phyloP scores from a whole-genome alignment of 1,140 invertebrate species.

The Hylaeus volcanicus region DNA sequence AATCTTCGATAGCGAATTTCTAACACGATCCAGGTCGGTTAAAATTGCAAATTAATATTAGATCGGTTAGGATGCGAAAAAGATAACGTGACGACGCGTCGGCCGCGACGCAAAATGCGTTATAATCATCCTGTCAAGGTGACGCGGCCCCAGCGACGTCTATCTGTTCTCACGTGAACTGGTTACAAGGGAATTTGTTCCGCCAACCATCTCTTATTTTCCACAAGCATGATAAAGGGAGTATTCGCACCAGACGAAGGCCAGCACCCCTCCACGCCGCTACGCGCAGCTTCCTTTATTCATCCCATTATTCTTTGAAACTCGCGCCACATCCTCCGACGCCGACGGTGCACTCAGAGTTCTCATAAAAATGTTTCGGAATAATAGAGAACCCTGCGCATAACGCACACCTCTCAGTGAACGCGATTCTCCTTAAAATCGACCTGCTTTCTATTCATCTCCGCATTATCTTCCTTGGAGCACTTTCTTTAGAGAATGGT shows the following conservation, averaged over 20 bases:
- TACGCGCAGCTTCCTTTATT: conserved; percentile 35
- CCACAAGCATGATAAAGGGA: conserved; percentile 29
- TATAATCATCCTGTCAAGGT: conserved; percentile 18
- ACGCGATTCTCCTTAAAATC: conserved; percentile 15
- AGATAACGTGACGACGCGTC: not conserved
- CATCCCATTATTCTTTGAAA: conserved; percentile 50
- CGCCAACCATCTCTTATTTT: conserved; percentile 16
- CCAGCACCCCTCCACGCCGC: not conserved
- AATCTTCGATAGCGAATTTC: not conserved
- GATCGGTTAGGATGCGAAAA: not conserved
- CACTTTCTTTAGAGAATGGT: not conserved
- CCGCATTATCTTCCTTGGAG: too few species aligned
- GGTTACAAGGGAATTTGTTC: conserved; percentile 14
- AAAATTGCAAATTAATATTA: conserved; percentile 7
- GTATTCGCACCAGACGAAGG: conserved; percentile 37
- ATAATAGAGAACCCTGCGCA: conserved; percentile 33
- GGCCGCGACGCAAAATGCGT: conserved; percentile 3
- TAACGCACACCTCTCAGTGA: conserved; percentile 15
- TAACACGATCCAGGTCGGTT: not conserved
- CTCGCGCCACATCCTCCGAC: conserved; percentile 1
- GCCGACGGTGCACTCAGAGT: conserved; percentile 13
- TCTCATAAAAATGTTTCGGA: conserved; percentile 42
- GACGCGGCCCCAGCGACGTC: conserved; percentile 7
- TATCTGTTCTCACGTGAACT: conserved; percentile 17
- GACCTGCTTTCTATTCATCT: conserved; percentile 6